A percentile compares a stretch with the other conserved stretches of the same genome.
Conservation (phyloP, 2,797 vertebrate genomes). For the Pangasius krempfi region DNA sequence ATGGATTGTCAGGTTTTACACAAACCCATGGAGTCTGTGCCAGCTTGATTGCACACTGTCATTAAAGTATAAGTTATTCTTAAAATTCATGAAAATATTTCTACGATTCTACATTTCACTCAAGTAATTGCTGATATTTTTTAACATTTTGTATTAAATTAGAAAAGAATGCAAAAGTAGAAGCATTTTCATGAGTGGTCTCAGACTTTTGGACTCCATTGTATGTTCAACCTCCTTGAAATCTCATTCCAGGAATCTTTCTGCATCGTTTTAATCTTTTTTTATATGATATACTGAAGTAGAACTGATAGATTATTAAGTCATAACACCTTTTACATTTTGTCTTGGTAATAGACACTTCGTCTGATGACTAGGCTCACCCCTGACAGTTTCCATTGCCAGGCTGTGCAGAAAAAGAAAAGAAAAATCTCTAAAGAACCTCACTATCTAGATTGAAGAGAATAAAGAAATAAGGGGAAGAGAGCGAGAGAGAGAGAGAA, state of each 20-base stretch:
- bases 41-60: background rate
- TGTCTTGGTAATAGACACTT: background rate
- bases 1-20: background rate
- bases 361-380: conserved; percentile 6
- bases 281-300: background rate
- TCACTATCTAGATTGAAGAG: background rate
- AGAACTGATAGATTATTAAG: background rate
- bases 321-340: background rate
- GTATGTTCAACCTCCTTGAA: background rate
- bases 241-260: background rate
- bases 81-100: background rate
- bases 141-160: no score
- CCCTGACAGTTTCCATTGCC: background rate
- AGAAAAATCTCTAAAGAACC: background rate
- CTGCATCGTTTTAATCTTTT: background rate
- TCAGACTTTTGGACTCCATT: background rate
- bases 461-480: background rate
- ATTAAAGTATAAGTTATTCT: background rate
- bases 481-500: background rate
- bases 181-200: background rate
- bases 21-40: background rate
- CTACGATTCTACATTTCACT: background rate
- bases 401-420: background rate
- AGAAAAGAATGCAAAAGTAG: no score
- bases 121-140: background rate